Base-by-base conservation (phyloP, 2,797 vertebrate species). In the Phyllotis vaccarum region DNA sequence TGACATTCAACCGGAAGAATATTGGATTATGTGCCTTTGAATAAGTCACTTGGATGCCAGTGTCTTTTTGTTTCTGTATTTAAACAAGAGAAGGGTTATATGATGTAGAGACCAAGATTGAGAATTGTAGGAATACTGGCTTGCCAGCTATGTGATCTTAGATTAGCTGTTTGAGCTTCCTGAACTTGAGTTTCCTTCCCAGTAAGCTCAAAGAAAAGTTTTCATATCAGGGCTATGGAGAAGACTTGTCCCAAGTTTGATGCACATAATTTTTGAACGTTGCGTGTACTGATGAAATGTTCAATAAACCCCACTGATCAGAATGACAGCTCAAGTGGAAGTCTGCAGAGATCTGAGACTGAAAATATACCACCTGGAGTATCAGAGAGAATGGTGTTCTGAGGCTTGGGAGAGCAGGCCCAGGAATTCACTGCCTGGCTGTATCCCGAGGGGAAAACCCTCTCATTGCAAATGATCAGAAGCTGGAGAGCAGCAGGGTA, bases 21-120 rank as follows among this genome's bases (percentile, higher is more conserved):
- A 91, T 87, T 86, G n/a, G 68, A 80, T 83, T 49, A 16, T 72
- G n/a, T 95, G 56, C 31, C 22, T 37, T 89, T 43, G 22, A 94
- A 58, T 52, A 81, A 93, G 89, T 81, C 46, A 78, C 19, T 86
- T 66, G 87, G 91, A 85, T n/a, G 90, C 60, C 80, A 31, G 4
- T 52, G 2, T 76, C 31, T 89, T 79, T 79, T 27, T 40, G 74
- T 70, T 90, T 86, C n/a, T 74, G 29, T 56, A 34, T 93, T 91
- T 91, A 64, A 70, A 60, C 85, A 86, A 46, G 64, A 27, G 49
- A 68, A 80, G 56, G 79, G 19, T 95, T 58, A 74, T 34, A 46
- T 92, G 24, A 40, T 60, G 31, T 6, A 90, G 52, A 66, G 91
- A 60, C 34, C 16, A 58, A 85, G 21, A 46, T 0, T 72, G 31